These are phyloP conservation scores for Neomorphus geoffroyi DNA, from an alignment of 2,797 vertebrate species.

Conservation along the genomic window DNA sequence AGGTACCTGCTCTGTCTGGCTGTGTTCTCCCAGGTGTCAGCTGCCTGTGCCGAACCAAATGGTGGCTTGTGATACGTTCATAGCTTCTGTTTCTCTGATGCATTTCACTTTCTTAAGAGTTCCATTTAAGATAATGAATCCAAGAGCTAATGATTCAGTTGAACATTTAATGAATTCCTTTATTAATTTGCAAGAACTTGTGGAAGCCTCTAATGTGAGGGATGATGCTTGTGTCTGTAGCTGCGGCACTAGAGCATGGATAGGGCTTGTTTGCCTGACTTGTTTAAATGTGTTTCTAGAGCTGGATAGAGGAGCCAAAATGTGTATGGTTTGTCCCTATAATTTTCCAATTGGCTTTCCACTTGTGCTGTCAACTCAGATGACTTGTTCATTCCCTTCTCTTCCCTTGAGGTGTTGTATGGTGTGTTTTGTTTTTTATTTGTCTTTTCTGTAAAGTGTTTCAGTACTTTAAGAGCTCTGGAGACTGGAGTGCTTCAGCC, in stretches of 20 bases:
- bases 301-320: neutral
- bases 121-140: neutral
- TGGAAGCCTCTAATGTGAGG: neutral
- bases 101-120: neutral
- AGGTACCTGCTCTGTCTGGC: neutral
- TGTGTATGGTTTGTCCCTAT: neutral
- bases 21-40: neutral
- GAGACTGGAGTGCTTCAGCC: neutral
- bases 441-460: neutral
- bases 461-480: neutral
- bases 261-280: neutral
- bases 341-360: constrained; percentile 19
- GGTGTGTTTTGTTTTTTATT: neutral
- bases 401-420: neutral
- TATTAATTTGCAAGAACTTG: neutral
- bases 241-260: neutral
- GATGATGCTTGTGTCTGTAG: neutral
- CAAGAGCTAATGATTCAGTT: neutral
- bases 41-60: neutral
- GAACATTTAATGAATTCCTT: neutral
- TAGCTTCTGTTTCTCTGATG: neutral
- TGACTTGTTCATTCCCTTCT: too few species aligned
- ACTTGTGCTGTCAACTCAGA: neutral
- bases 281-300: neutral
- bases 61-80: neutral